Conservation (phyloP, 2,797 vertebrate genomes). For the Sebastes taczanowskii region DNA sequence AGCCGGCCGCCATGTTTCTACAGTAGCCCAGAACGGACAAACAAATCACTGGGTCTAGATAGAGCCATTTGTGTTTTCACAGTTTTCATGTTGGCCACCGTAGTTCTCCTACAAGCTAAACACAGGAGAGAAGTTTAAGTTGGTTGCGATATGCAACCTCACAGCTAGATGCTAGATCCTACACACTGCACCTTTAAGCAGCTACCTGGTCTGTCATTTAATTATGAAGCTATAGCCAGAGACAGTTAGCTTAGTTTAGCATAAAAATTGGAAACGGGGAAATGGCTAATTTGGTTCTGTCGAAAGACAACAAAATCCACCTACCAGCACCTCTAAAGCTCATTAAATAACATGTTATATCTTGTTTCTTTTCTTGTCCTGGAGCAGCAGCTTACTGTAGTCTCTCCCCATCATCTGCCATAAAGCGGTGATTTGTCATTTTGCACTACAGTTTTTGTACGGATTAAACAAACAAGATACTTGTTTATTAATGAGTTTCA, state of each 20-base stretch:
- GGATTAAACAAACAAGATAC: not conserved
- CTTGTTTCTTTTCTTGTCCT: not conserved
- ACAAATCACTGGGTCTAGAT: too few species aligned
- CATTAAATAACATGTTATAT: not conserved
- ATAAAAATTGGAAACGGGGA: not conserved
- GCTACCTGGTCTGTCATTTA: not conserved
- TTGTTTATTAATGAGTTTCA: not conserved
- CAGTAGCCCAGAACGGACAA: too few species aligned
- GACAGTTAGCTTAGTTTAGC: not conserved
- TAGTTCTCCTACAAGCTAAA: too few species aligned
- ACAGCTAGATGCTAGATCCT: too few species aligned
- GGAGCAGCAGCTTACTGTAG: not conserved
- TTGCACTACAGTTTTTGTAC: not conserved
- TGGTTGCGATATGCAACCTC: too few species aligned
- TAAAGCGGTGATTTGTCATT: rapidly evolving
- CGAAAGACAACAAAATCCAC: not conserved
- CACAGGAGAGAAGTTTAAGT: too few species aligned
- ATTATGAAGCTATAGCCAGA: not conserved
- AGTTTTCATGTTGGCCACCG: too few species aligned
- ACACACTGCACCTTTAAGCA: not conserved
- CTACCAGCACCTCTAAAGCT: not conserved
- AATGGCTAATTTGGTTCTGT: not conserved
- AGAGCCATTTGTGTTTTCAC: too few species aligned
- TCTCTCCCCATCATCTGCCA: too few species aligned
- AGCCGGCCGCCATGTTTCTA: too few species aligned